Base-by-base conservation (phyloP, 2,888 invertebrate species). In the Ceraclea dissimilis region DNA sequence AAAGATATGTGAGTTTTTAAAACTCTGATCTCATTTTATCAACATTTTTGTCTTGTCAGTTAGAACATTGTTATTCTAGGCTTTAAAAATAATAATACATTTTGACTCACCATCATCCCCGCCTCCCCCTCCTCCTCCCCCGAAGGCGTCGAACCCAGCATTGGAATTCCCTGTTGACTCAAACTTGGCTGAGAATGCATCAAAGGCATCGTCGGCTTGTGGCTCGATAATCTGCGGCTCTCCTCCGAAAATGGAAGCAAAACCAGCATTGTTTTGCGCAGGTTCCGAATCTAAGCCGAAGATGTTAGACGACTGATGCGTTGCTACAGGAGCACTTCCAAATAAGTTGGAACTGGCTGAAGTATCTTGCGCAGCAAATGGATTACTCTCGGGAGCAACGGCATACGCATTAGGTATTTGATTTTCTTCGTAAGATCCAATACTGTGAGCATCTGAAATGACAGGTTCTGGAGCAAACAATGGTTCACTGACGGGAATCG, bases 181-280 rank as follows among this genome's bases (percentile, higher is more conserved):
- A 66, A 94, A 94, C 69, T 93, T 92, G 1, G 90, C 88, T 2
- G 92, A 85, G 65, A 94, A 94, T 0, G 90, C 93, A 69, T 93
- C 93, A 64, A 93, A 93, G 21, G 82, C 84, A 63, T 86, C 85
- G 57, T 46, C 57, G 18, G 51, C 33, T 22, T 67, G 54, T 2
- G 65, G 63, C 22, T 73, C 72, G 0, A 66, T 59, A 1, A 51
- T 47, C 31, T 51, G 49, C 2, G 54, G 44, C 17, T 55, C 51
- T 17, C 51, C 55, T 17, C 55, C 55, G 64, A 63, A 52, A 17
- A 49, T 51, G n/a, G 55, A 51, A 11, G 51, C 55, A 17, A 51
- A 55, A 4, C 51, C 47, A 16, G 26, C 55, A 33, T 33, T 51
- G 8, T 54, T 54, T 21, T 26, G 20, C 2, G 26, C 6, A 20